A percentile compares a stretch with the other conserved stretches of the same genome.
phyloP scores from a whole-genome alignment of 2,113 vertebrate genomes.

The Dinomys branickii region DNA sequence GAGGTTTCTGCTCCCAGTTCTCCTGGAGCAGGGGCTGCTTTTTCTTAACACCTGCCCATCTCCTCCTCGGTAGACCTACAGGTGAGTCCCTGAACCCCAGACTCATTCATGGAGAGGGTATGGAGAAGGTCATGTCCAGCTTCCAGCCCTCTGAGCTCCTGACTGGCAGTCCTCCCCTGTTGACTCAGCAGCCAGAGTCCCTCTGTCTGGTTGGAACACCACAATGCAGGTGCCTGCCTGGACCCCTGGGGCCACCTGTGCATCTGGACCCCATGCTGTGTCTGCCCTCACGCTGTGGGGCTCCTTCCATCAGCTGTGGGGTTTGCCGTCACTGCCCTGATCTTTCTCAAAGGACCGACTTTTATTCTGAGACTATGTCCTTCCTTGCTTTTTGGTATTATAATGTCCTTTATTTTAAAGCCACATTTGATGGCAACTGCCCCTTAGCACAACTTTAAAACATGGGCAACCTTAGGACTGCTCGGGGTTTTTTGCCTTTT shows the following conservation, averaged over 20 bases:
- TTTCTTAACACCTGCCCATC: not conserved
- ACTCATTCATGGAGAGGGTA: not conserved
- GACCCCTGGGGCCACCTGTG: not conserved
- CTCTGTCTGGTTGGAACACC: not conserved
- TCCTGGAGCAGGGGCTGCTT: not conserved
- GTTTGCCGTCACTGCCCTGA: not conserved
- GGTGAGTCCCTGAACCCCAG: not conserved
- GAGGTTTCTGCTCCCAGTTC: not conserved
- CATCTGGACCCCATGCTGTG: not conserved
- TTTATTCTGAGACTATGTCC: not conserved
- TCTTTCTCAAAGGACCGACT: not conserved
- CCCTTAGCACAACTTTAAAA: not conserved
- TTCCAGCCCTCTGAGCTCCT: not conserved
- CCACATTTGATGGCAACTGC: not conserved
- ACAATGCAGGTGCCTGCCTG: not conserved
- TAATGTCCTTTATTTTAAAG: not conserved
- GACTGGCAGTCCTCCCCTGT: not conserved
- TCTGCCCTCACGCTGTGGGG: not conserved
- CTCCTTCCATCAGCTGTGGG: not conserved
- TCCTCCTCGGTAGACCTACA: not conserved
- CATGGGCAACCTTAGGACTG: not conserved
- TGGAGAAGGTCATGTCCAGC: not conserved
- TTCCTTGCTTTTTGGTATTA: not conserved
- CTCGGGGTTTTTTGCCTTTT: not conserved
- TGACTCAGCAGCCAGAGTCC: not conserved